phyloP scores from a whole-genome alignment of 2,113 vertebrate genomes.

The Orcinus orca region DNA sequence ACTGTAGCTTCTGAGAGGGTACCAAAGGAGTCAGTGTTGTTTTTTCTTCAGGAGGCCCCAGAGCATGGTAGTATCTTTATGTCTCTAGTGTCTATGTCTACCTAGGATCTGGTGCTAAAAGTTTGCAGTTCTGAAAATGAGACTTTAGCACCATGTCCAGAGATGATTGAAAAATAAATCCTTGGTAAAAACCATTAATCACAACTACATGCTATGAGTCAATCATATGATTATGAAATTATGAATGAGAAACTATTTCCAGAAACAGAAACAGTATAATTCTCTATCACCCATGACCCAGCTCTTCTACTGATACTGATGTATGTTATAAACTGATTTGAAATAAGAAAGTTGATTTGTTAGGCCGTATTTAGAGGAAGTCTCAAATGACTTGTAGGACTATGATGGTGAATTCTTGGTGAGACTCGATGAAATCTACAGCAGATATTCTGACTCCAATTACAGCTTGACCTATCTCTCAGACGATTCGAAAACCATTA shows the following conservation, averaged over 20 bases:
- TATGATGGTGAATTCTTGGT: not conserved
- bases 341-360: not conserved
- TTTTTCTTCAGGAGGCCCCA: not conserved
- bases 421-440: not conserved
- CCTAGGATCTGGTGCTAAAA: not conserved
- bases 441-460: not conserved
- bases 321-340: not conserved
- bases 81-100: not conserved
- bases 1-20: not conserved
- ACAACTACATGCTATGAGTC: not conserved
- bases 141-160: not conserved
- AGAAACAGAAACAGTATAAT: not conserved
- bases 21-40: not conserved
- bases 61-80: not conserved
- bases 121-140: not conserved
- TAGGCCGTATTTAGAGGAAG: not conserved
- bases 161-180: not conserved
- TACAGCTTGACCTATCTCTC: not conserved
- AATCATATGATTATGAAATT: not conserved
- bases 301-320: not conserved
- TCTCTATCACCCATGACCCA: not conserved
- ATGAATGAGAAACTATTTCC: not conserved
- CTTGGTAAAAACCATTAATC: not conserved
- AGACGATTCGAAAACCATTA: not conserved
- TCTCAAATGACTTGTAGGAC: not conserved